Conservation (phyloP, 2,888 invertebrate species). For the Hyalella azteca region DNA sequence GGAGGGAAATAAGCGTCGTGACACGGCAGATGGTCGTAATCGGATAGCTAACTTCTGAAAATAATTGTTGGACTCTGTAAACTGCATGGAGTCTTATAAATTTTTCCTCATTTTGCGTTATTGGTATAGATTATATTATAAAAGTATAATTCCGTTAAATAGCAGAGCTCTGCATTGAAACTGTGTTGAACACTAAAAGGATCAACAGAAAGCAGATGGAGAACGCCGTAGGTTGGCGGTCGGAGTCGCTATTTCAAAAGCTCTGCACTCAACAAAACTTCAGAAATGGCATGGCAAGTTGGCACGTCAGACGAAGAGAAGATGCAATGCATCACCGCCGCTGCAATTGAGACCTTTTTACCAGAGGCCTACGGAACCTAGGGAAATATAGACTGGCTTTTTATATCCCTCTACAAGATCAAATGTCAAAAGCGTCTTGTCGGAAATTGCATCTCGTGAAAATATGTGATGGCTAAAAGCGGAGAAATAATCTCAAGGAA, state of each 20-base stretch:
- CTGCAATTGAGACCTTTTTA: constrained; percentile 29
- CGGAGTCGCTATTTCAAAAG: not conserved
- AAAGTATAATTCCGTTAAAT: no score
- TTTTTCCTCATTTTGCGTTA: no score
- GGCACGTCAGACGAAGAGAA: constrained; percentile 7
- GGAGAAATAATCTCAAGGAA: constrained; percentile 34
- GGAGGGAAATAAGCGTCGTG: no score
- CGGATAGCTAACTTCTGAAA: no score
- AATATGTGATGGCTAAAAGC: constrained; percentile 30
- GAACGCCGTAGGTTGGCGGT: no score
- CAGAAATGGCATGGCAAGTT: not conserved
- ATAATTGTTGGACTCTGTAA: no score
- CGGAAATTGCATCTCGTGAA: constrained; percentile 36
- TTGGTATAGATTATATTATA: no score
- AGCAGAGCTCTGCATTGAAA: no score
- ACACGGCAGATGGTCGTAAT: no score
- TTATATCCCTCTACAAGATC: constrained; percentile 32
- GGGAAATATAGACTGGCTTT: constrained; percentile 4
- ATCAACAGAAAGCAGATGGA: no score
- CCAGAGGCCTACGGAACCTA: constrained; percentile 2
- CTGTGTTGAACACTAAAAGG: no score
- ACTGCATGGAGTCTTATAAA: no score
- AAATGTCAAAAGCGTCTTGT: constrained; percentile 35
- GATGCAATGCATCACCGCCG: constrained; percentile 4
- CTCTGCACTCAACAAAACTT: constrained; percentile 16